Base-by-base conservation (phyloP, 2,888 invertebrate genomes). In the Psococerastis gibbosa region DNA sequence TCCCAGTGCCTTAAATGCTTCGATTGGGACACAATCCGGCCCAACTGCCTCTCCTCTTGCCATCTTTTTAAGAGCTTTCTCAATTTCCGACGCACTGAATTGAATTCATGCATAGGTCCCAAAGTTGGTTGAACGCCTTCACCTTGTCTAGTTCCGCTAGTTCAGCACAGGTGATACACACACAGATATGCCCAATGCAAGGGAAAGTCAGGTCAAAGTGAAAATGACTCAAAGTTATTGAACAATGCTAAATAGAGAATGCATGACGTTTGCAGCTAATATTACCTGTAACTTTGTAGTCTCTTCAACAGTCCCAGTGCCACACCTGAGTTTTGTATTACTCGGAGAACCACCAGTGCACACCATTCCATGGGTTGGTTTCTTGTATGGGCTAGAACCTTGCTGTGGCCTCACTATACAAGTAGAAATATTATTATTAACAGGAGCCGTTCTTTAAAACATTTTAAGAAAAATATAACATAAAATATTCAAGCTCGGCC, bases 361-460 rank as follows among this genome's bases (percentile, higher is more conserved):
- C n/a, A 38, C 22, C 9, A 38, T 20, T 18, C 38, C 43, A 11
- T 49, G 45, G 23, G 47, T 47, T 6, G 59, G 57, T 51, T 71
- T 71, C 53, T 72, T 72, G 54, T 68, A 72, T 2, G 72, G 72
- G 45, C 66, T 66, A 5, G 70, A 67, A 15, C 54, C 55, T 44
- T 54, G 66, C 54, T 13, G 58, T 60, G 66, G 63, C 48, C 66
- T 56, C 15, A 65, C 63, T 41, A 61, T 59, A 13, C 61, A 59
- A 55, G 59, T 59, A 13, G 9, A 43, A 27, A 41, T 22, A n/a
- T n/a, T n/a, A n/a, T n/a, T n/a, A n/a, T n/a, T n/a, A n/a, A n/a
- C n/a, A n/a, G n/a, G n/a, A n/a, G n/a, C n/a, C n/a, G n/a, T n/a
- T n/a, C n/a, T n/a, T n/a, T n/a, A n/a, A n/a, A n/a, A n/a, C n/a